Base-by-base conservation (phyloP, 92 coral and sea anemone genomes). In the Epizoanthus rinbou region DNA sequence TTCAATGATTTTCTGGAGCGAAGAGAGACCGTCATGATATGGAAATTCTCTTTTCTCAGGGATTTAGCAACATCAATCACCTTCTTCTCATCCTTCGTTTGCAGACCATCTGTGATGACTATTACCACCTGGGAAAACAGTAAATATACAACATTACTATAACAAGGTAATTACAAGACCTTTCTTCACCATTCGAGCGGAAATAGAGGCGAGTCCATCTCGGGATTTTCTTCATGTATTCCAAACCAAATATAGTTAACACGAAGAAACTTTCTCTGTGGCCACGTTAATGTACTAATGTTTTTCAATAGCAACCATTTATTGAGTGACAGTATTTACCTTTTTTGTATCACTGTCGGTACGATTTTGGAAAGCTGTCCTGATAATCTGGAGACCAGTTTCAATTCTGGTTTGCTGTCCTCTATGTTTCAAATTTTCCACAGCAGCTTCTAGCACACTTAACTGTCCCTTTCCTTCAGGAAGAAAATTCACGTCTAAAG, bases 31-130 rank as follows among this genome's bases (percentile, higher is more conserved):
- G 78, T 73, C 19, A 45, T 35, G 13, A 47, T 50, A 8, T 39
- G 3, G 3, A 47, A 45, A 2, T 59, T 59, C 1, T 47, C n/a
- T 1, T 47, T 21, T 8, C 59, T 57, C 5, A 50, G 16, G 14
- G 60, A n/a, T 22, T 50, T 35, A 0, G 62, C 78, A 39, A 6
- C 78, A 14, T 73, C 78, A n/a, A 19, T 50, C 18, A 19, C 78
- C 21, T 57, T 22, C 15, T 73, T 45, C 17, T 50, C 53, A 10
- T 18, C 28, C 4, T 14, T n/a, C 21, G 78, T 45, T 18, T 73
- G 78, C 3, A 39, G 22, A 6, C 78, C 78, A n/a, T 73, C 78
- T 5, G 78, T 47, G 3, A 73, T 73, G 22, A 73, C 39, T 37
- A 73, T 59, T 59, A 73, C 18, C 14, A 73, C 25, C 78, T 73